phyloP scores from a whole-genome alignment of 2,888 invertebrate genomes.

The Ormyrus pomaceus region DNA sequence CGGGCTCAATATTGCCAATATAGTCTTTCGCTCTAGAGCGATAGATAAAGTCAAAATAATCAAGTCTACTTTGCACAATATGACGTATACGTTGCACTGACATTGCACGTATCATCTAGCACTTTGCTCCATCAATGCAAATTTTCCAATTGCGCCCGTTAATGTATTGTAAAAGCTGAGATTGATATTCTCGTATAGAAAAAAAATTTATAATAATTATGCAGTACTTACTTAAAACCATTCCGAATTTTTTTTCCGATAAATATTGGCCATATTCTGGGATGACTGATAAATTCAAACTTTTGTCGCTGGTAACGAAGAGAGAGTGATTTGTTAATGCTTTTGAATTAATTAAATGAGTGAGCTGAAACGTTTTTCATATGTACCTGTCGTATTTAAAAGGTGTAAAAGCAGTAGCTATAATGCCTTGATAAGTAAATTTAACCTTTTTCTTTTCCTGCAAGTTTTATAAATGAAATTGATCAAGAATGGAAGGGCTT shows the following conservation, averaged over 20 bases:
- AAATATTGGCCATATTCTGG: slow-evolving; percentile 82
- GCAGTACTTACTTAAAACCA: slow-evolving; percentile 78
- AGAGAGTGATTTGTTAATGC: neutral
- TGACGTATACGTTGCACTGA: no score
- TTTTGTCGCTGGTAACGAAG: slow-evolving; percentile 40
- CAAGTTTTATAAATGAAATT: neutral
- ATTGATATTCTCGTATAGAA: no score
- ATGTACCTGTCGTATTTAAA: slow-evolving; percentile 79
- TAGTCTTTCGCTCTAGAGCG: no score
- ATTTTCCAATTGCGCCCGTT: no score
- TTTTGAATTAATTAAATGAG: neutral
- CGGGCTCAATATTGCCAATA: no score
- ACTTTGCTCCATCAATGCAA: no score
- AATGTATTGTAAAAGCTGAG: no score
- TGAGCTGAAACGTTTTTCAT: neutral
- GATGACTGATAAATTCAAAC: slow-evolving; percentile 75
- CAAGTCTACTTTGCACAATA: no score
- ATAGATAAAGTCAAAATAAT: no score
- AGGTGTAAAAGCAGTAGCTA: slow-evolving; percentile 85
- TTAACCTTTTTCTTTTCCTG: neutral
- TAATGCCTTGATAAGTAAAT: slow-evolving; percentile 79
- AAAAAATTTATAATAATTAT: no score
- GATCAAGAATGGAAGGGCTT: neutral
- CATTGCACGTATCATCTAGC: no score
- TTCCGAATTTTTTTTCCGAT: slow-evolving; percentile 80